Base-by-base conservation (phyloP, 1,140 invertebrate species). In the Carcinoscorpius rotundicauda region DNA sequence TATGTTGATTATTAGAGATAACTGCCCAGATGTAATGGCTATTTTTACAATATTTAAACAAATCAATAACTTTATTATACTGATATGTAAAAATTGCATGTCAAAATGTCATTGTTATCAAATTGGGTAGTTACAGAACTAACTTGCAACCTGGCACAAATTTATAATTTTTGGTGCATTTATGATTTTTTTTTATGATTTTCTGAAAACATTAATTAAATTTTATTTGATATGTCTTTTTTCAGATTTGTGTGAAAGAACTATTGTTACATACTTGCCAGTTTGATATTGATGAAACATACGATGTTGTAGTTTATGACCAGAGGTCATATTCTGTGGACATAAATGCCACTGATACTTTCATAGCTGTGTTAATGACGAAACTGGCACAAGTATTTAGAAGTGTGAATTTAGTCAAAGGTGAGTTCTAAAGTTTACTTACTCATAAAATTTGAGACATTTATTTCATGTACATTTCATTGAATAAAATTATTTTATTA, bases 221-320 rank as follows among this genome's bases (percentile, higher is more conserved):
- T 29, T 29, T 29, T 29, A 2, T 29, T 29, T 29, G 29, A 29
- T 29, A 1, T 29, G 29, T 29, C 29, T 62, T 66, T 55, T 55
- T 72, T 48, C 67, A 82, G 80, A 74, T 81, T 51, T 76, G 76
- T n/a, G 73, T 81, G 6, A 74, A 78, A 71, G 80, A 81, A 66
- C 73, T 82, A 53, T 72, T 82, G 11, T 71, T 75, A 10, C 78
- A 81, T 68, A 76, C 75, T 10, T 81, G 80, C 68, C 78, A 80
- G 51, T 75, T 79, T 69, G 77, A 78, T 49, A 72, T 75, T 50
- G 78, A 80, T 62, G 75, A 76, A 59, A 73, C 72, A 51, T 75
- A 71, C 62, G 77, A 81, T 66, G 75, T 81, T 49, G 78, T 83
- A 56, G 79, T 83, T 4, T 83, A 83, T 70, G 82, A 83, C 71